Percentiles rank a stretch among this genome's conserved stretches.
Conservation (phyloP, 2,888 invertebrate genomes). For the Drosophila hamatofila region DNA sequence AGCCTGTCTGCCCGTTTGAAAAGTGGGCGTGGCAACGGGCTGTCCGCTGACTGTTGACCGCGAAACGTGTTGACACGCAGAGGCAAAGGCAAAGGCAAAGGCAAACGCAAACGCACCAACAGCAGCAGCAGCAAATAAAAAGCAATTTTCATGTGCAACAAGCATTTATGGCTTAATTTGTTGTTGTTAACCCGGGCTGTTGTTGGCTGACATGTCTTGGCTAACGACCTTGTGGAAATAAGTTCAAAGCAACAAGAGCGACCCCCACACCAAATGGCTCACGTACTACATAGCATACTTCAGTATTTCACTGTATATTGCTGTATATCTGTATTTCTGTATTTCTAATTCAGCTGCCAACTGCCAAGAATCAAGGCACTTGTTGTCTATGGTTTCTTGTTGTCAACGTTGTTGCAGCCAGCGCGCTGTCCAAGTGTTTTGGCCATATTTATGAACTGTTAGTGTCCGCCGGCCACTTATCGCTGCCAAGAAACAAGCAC, state of each 20-base stretch:
- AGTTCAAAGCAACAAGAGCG: constrained; percentile 80
- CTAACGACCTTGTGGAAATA: constrained; percentile 78
- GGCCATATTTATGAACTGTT: constrained; percentile 70
- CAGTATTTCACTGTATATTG: constrained; percentile 21
- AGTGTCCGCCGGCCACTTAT: constrained; percentile 64
- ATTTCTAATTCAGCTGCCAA: constrained; percentile 60
- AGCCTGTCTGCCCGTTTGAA: constrained; percentile 36
- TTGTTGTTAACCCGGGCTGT: constrained; percentile 49
- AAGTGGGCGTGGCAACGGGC: constrained; percentile 57
- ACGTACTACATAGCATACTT: constrained; percentile 53
- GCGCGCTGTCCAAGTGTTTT: constrained; percentile 65
- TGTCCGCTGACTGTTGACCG: constrained; percentile 48
- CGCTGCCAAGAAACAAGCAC: constrained; percentile 37
- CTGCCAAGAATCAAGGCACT: constrained; percentile 65
- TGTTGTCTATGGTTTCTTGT: constrained; percentile 30
- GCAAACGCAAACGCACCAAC: neutral
- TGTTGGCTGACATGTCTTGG: constrained; percentile 58
- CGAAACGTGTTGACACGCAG: constrained; percentile 77
- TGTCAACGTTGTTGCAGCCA: constrained; percentile 40
- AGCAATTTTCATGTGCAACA: constrained; percentile 77
- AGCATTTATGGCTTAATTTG: constrained; percentile 77
- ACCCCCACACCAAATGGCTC: constrained; percentile 72
- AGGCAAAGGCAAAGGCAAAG: constrained; percentile 45
- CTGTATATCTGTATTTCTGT: neutral
- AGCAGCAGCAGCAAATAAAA: constrained; percentile 34